Evolutionary conservation across 2,113 vertebrate species (phyloP).

Genomic region (Nematolebias whitei): DNA sequence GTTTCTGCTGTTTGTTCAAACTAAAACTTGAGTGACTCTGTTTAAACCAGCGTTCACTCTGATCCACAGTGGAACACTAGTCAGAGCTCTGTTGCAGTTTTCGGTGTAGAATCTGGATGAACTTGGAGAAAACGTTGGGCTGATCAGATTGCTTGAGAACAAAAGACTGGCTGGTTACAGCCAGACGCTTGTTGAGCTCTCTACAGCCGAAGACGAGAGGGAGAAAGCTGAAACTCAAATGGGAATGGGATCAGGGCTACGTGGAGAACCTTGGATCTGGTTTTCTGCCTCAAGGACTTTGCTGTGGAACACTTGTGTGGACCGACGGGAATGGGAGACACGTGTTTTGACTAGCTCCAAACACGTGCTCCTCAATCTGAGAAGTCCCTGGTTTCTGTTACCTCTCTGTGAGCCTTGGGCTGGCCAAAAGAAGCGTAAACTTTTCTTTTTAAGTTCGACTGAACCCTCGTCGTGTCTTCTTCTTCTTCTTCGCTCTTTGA

Average conservation of each 20-base stretch:
- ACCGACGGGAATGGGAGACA: slow-evolving; percentile 23
- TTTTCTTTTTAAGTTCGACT: no score
- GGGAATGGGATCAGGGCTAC: slow-evolving; percentile 25
- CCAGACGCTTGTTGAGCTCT: slow-evolving; percentile 19
- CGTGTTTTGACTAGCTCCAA: slow-evolving; percentile 55
- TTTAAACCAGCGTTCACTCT: background rate
- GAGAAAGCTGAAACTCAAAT: slow-evolving; percentile 22
- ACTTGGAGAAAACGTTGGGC: slow-evolving; percentile 25
- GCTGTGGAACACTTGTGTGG: slow-evolving; percentile 41
- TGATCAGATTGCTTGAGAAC: slow-evolving; percentile 42
- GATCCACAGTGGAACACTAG: slow-evolving; percentile 37
- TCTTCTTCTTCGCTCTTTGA: no score
- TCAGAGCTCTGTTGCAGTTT: slow-evolving; percentile 30
- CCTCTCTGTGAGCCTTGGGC: slow-evolving; percentile 12
- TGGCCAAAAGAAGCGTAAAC: background rate
- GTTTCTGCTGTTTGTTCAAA: no score
- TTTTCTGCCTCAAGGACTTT: slow-evolving; percentile 31
- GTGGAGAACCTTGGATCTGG: slow-evolving; percentile 23
- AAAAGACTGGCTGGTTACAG: slow-evolving; percentile 60
- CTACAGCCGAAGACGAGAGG: slow-evolving; percentile 18
- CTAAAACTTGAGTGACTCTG: no score
- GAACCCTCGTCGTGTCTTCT: no score
- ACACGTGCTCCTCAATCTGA: slow-evolving; percentile 39
- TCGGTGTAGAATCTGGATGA: slow-evolving; percentile 37
- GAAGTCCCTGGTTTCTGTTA: slow-evolving; percentile 33